Evolutionary conservation across 2,797 vertebrate species (phyloP), one percentile per base, ranked within the genome.

Genomic region (Ibycter americanus): DNA sequence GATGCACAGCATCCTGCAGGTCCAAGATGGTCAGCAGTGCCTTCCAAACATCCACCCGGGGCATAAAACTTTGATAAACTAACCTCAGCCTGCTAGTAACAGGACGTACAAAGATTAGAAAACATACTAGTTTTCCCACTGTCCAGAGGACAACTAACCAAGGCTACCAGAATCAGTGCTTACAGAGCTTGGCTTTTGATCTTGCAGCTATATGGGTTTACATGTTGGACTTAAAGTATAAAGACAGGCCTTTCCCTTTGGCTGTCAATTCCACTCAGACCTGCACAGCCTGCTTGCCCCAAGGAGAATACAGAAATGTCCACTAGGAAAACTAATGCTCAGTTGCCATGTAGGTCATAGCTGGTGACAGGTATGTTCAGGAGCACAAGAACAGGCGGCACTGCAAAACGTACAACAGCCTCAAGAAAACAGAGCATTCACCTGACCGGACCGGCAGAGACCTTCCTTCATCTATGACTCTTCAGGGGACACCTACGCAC

Each of bases 261-360:
- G 31, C 54, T 62, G 19, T 8, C 26, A 23, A 1, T 51, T 62
- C 66, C 38, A 26, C n/a, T 52, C 26, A 29, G 40, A 36, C 8
- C 10, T 23, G 26, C 38, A 76, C 38, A 76, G 34, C 27, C 8
- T 46, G 47, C 7, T 49, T 12, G 19, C 19, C n/a, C 15, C 82
- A 54, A 29, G 84, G 44, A 62, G 10, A 4, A 44, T 23, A 49
- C 20, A 20, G 42, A 42, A n/a, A 40, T 5, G 5, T 8, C 55
- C n/a, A 23, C 12, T 0, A 21, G 0, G 0, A 79, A 68, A 62
- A n/a, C 12, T 29, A 89, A 87, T 0, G 10, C 46, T 46, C 7
- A 13, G 10, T 6, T 54, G n/a, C 34, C 21, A 26, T 1, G 4
- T 1, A 91, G 15, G 10, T 21, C 5, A 1, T 1, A 8, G 12